phyloP scores from a whole-genome alignment of 2,888 invertebrate species.

The Adelognathus sp. region DNA sequence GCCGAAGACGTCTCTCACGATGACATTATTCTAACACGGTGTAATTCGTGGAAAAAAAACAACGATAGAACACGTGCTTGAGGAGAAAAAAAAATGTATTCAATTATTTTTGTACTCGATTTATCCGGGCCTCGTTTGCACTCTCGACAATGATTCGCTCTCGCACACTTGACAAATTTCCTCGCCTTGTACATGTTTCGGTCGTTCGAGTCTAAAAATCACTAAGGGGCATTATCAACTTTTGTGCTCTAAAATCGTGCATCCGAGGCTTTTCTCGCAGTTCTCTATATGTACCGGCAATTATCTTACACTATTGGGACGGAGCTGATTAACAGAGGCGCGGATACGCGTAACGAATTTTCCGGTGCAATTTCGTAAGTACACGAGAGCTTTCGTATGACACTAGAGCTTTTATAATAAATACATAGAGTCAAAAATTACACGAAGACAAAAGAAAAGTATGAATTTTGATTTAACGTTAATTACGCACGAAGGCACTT shows the following conservation, averaged over 20 bases:
- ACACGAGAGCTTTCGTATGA: constrained; percentile 33
- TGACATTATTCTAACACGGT: constrained; percentile 18
- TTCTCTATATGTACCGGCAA: no score
- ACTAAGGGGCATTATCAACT: constrained; percentile 39
- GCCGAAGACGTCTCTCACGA: background rate
- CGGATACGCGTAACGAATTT: constrained; percentile 34
- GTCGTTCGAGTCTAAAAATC: constrained; percentile 3
- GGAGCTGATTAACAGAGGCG: constrained; percentile 33
- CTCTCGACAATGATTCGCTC: background rate
- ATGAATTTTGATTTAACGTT: constrained; percentile 34
- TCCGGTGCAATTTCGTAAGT: constrained; percentile 51
- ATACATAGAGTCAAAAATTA: constrained; percentile 50
- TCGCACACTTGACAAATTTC: constrained; percentile 5
- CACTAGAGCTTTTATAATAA: constrained; percentile 52
- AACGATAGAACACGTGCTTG: constrained; percentile 56
- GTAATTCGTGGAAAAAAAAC: constrained; percentile 52
- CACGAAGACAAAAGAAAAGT: constrained; percentile 21
- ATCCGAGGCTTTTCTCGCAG: constrained; percentile 29
- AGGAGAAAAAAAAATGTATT: constrained; percentile 23
- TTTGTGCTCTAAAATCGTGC: constrained; percentile 51
- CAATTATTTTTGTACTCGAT: constrained; percentile 58
- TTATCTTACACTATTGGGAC: constrained; percentile 13
- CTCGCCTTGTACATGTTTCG: background rate
- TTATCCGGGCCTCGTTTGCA: constrained; percentile 47
- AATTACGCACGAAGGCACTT: constrained; percentile 47